phyloP scores from a whole-genome alignment of 2,113 vertebrate genomes.

The Anser brachyrhynchus region DNA sequence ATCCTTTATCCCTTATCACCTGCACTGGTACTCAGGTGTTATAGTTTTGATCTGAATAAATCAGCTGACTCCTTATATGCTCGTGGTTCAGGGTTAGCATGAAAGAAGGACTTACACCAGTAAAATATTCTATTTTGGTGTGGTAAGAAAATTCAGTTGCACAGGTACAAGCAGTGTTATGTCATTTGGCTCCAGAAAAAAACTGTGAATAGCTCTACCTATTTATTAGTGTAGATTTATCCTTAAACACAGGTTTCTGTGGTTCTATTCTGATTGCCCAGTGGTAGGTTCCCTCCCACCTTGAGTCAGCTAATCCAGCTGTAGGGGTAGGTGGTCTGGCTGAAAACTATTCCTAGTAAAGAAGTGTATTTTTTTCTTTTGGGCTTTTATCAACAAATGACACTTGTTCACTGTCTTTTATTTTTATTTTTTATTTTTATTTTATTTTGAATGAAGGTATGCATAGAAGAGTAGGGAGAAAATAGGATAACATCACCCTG shows the following conservation, averaged over 20 bases:
- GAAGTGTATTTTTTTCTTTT: background rate
- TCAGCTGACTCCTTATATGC: background rate
- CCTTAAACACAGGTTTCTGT: background rate
- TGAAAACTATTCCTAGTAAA: background rate
- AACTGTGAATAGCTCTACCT: background rate
- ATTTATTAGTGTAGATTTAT: no score
- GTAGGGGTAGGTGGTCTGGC: background rate
- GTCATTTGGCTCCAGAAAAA: background rate
- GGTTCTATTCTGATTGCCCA: background rate
- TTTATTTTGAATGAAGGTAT: background rate
- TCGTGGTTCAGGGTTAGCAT: background rate
- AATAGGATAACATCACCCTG: accelerated
- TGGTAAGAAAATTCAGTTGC: background rate
- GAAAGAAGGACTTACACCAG: background rate
- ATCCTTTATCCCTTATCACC: background rate
- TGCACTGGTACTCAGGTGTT: background rate
- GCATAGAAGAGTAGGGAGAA: background rate
- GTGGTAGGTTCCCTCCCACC: background rate
- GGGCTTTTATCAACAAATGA: background rate
- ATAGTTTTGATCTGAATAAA: background rate
- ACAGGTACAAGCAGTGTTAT: background rate
- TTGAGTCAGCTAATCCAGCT: background rate
- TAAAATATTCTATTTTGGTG: background rate
- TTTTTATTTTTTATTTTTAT: no score
- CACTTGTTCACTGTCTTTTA: background rate